phyloP scores from a whole-genome alignment of 2,797 vertebrate species.

The Percopsis omiscomaycus region DNA sequence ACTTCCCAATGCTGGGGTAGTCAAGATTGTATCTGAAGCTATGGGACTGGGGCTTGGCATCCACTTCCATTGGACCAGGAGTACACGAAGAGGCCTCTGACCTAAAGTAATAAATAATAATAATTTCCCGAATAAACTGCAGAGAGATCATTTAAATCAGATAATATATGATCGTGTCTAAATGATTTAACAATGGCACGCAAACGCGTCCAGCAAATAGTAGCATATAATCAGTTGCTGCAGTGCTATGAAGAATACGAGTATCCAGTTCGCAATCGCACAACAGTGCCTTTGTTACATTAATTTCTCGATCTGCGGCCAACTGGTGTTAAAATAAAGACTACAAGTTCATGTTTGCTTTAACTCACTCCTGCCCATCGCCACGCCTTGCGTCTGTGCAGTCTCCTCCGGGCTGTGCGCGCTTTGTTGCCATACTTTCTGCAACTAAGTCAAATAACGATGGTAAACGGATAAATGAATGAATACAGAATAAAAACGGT shows the following conservation, averaged over 20 bases:
- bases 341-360: too few relatives aligned
- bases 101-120: conserved; percentile 31
- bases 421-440: conserved; percentile 58
- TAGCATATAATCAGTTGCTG: too few relatives aligned
- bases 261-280: too few relatives aligned
- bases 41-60: conserved; percentile 56
- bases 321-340: conserved; percentile 20
- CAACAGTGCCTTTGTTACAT: not conserved
- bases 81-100: conserved; percentile 16
- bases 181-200: not conserved
- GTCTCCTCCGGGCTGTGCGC: conserved; percentile 47
- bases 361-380: conserved; percentile 63
- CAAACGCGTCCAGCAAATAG: too few relatives aligned
- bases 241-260: too few relatives aligned
- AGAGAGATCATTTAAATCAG: not conserved
- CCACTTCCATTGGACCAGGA: conserved; percentile 54
- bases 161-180: not conserved
- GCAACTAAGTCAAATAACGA: not conserved
- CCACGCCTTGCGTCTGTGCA: conserved; percentile 57
- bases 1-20: conserved; percentile 85
- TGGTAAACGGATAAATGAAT: too few relatives aligned
- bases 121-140: not conserved
- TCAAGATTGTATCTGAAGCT: conserved; percentile 83
- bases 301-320: not conserved
- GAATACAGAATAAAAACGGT: too few relatives aligned